Conservation (phyloP, 2,797 vertebrate genomes). For the Pangasius larnaudii region DNA sequence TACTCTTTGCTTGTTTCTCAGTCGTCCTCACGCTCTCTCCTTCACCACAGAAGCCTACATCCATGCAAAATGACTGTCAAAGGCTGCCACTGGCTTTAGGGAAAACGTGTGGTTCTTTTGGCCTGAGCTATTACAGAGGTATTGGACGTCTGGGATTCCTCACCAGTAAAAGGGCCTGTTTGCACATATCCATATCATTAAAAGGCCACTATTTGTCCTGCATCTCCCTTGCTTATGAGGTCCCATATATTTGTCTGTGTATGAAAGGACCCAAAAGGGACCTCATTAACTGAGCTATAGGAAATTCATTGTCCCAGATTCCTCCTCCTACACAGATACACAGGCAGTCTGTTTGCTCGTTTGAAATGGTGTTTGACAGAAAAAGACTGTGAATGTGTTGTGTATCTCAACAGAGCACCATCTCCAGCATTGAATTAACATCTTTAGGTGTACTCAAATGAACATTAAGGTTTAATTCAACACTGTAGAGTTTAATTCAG, state of each 20-base stretch:
- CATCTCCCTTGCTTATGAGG: constrained; percentile 48
- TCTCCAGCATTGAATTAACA: not conserved
- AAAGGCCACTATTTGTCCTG: constrained; percentile 72
- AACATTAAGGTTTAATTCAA: not conserved
- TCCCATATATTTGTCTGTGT: constrained; percentile 32
- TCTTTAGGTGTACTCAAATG: not conserved
- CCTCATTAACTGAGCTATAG: constrained; percentile 49
- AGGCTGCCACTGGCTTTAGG: constrained; percentile 31
- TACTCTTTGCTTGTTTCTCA: constrained; percentile 47
- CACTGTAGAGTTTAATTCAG: not conserved
- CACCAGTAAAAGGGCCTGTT: constrained; percentile 33
- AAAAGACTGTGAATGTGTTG: not conserved
- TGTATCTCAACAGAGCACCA: not conserved
- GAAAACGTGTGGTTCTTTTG: constrained; percentile 41
- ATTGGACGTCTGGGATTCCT: constrained; percentile 52
- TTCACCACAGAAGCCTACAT: constrained; percentile 54
- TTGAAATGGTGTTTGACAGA: constrained; percentile 15
- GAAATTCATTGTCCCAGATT: constrained; percentile 51
- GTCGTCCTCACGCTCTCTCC: constrained; percentile 47
- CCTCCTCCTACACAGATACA: constrained; percentile 33
- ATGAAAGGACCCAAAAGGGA: constrained; percentile 55
- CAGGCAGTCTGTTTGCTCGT: constrained; percentile 1
- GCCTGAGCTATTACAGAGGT: constrained; percentile 32
- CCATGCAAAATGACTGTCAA: constrained; percentile 32
- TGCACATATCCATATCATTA: constrained; percentile 69